These are phyloP conservation scores for Drosophila crucigera DNA, from an alignment of 2,888 invertebrate species.

Conservation along the genomic window DNA sequence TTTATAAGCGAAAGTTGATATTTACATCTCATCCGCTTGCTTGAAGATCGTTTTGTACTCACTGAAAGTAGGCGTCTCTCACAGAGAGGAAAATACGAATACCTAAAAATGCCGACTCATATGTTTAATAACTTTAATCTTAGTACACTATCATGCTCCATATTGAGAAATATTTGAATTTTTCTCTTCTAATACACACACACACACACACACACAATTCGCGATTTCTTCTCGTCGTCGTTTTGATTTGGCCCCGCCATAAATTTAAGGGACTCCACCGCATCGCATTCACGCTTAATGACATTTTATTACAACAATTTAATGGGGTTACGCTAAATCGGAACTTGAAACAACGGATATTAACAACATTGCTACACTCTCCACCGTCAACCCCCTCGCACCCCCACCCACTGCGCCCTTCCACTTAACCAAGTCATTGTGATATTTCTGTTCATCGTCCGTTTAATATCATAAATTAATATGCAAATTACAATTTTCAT, in stretches of 20 bases:
- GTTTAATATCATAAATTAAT: conserved; percentile 63
- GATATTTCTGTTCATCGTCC: conserved; percentile 20
- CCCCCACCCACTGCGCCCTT: background rate
- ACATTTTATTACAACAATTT: conserved; percentile 68
- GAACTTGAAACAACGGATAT: conserved; percentile 16
- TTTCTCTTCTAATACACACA: background rate
- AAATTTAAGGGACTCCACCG: conserved; percentile 57
- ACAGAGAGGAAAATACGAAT: no score
- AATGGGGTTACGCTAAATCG: conserved; percentile 39
- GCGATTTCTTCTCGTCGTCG: conserved; percentile 3
- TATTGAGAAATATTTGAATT: no score
- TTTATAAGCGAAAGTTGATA: background rate
- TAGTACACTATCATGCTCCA: background rate
- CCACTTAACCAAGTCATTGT: background rate
- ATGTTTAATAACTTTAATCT: background rate
- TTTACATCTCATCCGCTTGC: background rate
- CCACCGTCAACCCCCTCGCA: no score
- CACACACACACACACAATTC: conserved; percentile 8
- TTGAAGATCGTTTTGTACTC: background rate
- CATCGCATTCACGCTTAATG: conserved; percentile 57
- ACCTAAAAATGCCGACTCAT: background rate
- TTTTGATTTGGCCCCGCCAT: conserved; percentile 35
- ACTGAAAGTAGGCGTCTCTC: no score
- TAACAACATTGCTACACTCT: conserved; percentile 7
- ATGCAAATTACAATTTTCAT: conserved; percentile 66